Percentiles rank a stretch among this genome's conserved stretches.
phyloP scores from a whole-genome alignment of 92 coral and sea anemone species.

The Phenganax subtilis region DNA sequence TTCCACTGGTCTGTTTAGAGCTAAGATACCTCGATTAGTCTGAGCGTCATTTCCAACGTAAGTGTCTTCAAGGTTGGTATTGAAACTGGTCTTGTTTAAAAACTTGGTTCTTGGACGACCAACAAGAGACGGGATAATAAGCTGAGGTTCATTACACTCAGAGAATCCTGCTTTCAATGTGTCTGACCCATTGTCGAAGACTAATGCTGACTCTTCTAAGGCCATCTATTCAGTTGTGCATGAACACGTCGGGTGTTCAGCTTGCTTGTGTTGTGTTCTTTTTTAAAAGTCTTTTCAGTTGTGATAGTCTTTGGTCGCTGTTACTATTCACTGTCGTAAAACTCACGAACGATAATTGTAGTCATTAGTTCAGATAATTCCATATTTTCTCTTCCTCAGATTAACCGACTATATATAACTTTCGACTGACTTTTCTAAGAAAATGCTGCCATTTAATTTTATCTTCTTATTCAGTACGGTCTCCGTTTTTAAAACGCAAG shows the following conservation, averaged over 20 bases:
- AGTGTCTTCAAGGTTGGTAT: slow-evolving; percentile 82
- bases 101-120: slow-evolving; percentile 92
- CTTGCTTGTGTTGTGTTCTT: neutral
- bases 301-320: too few species aligned
- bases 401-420: too few species aligned
- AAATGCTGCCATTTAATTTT: too few species aligned
- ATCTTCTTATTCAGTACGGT: too few species aligned
- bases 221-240: slow-evolving; percentile 51
- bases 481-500: too few species aligned
- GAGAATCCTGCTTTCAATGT: slow-evolving; percentile 97
- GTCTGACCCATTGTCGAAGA: slow-evolving; percentile 94
- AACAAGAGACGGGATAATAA: slow-evolving; percentile 84
- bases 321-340: too few species aligned
- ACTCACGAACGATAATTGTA: too few species aligned
- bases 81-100: slow-evolving; percentile 54
- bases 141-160: slow-evolving; percentile 92
- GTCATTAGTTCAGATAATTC: too few species aligned
- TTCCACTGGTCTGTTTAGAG: slow-evolving; percentile 78
- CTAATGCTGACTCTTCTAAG: slow-evolving; percentile 78
- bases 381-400: too few species aligned
- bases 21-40: slow-evolving; percentile 75
- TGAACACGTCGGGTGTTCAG: neutral
- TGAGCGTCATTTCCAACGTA: slow-evolving; percentile 90
- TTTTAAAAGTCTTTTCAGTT: too few species aligned
- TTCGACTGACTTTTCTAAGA: too few species aligned